These are phyloP conservation scores for Malthinus flaveolus DNA, from an alignment of 2,888 invertebrate species.

Conservation along the genomic window DNA sequence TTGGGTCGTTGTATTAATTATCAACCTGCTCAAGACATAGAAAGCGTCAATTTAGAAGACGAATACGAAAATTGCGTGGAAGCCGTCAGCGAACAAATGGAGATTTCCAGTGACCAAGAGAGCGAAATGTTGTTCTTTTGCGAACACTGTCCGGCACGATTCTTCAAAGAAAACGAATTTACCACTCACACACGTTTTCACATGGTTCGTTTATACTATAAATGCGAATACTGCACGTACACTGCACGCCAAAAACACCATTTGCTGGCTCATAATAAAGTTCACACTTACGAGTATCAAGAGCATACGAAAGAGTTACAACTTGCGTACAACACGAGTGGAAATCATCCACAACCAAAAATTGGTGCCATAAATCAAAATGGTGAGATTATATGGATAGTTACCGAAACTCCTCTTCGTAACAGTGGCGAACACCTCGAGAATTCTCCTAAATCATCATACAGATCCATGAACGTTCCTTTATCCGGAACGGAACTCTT, in stretches of 20 bases:
- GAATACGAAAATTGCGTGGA: conserved; percentile 46
- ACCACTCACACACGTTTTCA: conserved; percentile 74
- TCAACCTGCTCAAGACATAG: conserved; percentile 22
- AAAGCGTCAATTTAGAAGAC: conserved; percentile 38
- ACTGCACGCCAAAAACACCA: conserved; percentile 72
- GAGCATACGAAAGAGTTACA: conserved; percentile 72
- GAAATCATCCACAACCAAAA: conserved; percentile 67
- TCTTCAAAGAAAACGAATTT: conserved; percentile 74
- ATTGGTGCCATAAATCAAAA: conserved; percentile 47
- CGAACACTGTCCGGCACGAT: conserved; percentile 81
- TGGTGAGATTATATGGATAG: conserved; percentile 56
- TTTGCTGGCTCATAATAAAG: conserved; percentile 67
- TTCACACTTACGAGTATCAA: conserved; percentile 80
- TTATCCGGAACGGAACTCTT: conserved; percentile 69
- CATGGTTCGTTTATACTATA: conserved; percentile 63
- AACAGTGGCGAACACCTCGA: conserved; percentile 35
- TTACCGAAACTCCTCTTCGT: conserved; percentile 44
- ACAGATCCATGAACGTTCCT: conserved; percentile 56
- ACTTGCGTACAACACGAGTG: conserved; percentile 66
- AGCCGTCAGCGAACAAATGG: conserved; percentile 31
- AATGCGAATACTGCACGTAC: conserved; percentile 79
- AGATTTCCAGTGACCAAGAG: conserved; percentile 33
- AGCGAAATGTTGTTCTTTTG: conserved; percentile 60
- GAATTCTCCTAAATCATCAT: conserved; percentile 33
- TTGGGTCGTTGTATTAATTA: conserved; percentile 44